Base-by-base conservation (phyloP, 2,113 vertebrate genomes). In the Caloenas nicobarica region DNA sequence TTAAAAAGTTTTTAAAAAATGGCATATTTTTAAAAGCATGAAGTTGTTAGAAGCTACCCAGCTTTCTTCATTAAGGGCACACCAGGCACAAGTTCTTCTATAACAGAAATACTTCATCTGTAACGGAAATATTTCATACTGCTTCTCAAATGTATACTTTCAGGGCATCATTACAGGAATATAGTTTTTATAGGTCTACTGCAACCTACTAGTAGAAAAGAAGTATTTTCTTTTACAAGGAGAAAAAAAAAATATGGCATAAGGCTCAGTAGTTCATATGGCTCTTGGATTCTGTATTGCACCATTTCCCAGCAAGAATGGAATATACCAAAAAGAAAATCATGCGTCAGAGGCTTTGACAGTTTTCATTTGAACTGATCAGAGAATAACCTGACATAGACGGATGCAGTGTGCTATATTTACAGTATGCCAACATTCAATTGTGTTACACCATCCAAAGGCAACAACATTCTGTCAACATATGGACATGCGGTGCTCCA, bases 331-430 rank as follows among this genome's bases (percentile, higher is more conserved):
- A 57, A 87, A 86, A 73, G 24, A 15, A 86, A 96, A 91, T 28
- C 5, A 34, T 48, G 22, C 70, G 61, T 89, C 61, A 73, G 31
- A 88, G 58, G 24, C 56, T 93, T 69, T 73, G 71, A 78, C 60
- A 91, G 76, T 53, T 81, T 70, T 89, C 28, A 72, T 92, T 71
- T 78, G 72, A 95, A 83, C 66, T 79, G 58, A 68, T 65, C 60
- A 89, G 62, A 88, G 72, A 86, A 91, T 8, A n/a, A 91, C 76
- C 40, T 93, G 86, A 65, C 85, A 54, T 14, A 73, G 42, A 94
- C 9, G 69, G 38, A 48, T 77, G 26, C 24, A 34, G 5, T 54
- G 28, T 60, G 72, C 83, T 74, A 38, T 46, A 22, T n/a, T 44
- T 88, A 58, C 40, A 65, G 33, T 31, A 70, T 33, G 46, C 26